These are phyloP conservation scores for Gallinago media DNA, from an alignment of 2,113 vertebrate species.

Conservation along the genomic window DNA sequence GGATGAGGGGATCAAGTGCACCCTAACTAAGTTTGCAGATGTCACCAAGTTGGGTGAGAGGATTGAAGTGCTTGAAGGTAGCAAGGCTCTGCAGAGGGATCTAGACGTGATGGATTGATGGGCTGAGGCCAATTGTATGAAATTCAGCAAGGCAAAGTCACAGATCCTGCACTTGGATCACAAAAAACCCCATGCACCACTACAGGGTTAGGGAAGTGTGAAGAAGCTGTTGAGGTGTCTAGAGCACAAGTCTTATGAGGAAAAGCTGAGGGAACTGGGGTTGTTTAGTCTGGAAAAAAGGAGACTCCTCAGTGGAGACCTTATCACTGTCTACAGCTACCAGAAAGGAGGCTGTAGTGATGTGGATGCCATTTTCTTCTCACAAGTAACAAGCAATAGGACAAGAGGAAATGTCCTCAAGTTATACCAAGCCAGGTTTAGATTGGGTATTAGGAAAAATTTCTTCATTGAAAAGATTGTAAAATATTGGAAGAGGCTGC, in stretches of 20 bases:
- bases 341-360: background rate
- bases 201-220: background rate
- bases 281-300: background rate
- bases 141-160: background rate
- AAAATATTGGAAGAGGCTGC: background rate
- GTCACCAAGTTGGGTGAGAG: rapidly evolving
- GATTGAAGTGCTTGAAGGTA: background rate
- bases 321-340: rapidly evolving
- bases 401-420: background rate
- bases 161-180: background rate
- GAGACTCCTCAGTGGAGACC: background rate
- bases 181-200: background rate
- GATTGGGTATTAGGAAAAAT: background rate
- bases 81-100: background rate
- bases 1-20: rapidly evolving
- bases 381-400: background rate
- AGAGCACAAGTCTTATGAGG: no score
- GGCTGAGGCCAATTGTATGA: background rate
- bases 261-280: rapidly evolving
- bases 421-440: background rate
- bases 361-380: background rate
- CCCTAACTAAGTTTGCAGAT: background rate
- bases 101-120: background rate
- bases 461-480: rapidly evolving
- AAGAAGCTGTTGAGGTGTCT: background rate